Evolutionary conservation across 1,140 invertebrate species (phyloP), one percentile per base, ranked within the genome.

Genomic region (Pseudomyrmex cubaensis): DNA sequence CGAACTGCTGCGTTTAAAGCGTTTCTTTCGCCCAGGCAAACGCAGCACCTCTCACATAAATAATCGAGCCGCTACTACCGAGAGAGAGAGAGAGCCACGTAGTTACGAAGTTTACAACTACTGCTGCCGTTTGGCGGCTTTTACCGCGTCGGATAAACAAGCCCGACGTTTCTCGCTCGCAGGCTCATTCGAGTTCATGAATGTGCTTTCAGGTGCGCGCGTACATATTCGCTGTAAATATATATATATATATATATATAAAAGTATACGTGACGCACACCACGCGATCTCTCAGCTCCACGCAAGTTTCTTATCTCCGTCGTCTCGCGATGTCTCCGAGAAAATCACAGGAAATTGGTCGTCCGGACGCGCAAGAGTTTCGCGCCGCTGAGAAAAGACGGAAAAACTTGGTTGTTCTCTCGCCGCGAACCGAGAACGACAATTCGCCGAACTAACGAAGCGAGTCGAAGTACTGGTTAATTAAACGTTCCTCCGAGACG

Each of bases 1-100:
- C 78, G 67, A 87, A 87, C 78, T 83, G 76, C 72, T 70, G 62
- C 75, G 83, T 85, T 86, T 72, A 80, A 72, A 85, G 50, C 69
- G 52, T 86, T 85, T 80, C 67, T 85, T 80, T 76, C 85, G 46
- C 10, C 59, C 35, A 61, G 52, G 74, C 63, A 85, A 85, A 72
- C 83, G 77, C 35, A 85, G 56, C 85, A 17, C 75, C 56, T 9
- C 59, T 12, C 72, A 70, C 76, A 86, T 87, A 87, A 87, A 87
- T 87, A 87, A 87, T 87, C 85, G 48, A 61, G 72, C n/a, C 85
- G 59, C 52, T n/a, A 44, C 66, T 52, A 35, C 63, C 35, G 20
- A 35, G 67, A 66, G 52, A 35, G 25, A 35, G 25, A 25, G 20
- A 35, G 73, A 35, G 35, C 85, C 75, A 77, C 66, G 78, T 82